Evolutionary conservation across 2,113 vertebrate genomes (phyloP).

Genomic region (Aplodontia rufa): DNA sequence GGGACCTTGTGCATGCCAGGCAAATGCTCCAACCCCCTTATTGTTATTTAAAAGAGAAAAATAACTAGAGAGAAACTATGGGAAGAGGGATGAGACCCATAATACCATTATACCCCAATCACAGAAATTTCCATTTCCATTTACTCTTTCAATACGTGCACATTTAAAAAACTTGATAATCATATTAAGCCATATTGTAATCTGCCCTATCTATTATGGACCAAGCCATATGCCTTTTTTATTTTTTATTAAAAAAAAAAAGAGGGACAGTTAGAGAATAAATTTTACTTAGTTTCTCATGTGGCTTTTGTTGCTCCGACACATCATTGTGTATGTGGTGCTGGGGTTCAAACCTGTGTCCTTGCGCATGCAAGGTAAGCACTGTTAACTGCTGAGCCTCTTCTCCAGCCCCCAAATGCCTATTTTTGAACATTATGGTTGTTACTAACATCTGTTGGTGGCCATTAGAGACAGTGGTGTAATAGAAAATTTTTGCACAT

Average conservation of each 20-base stretch:
- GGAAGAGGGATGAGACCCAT: neutral
- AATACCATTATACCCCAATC: neutral
- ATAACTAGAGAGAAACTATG: conserved; percentile 12
- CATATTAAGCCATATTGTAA: neutral
- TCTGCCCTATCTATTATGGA: neutral
- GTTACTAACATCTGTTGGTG: neutral
- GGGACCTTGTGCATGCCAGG: too few relatives aligned
- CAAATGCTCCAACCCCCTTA: too few relatives aligned
- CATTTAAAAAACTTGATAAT: neutral
- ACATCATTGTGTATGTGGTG: too few relatives aligned
- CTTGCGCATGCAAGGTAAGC: too few relatives aligned
- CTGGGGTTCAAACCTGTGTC: too few relatives aligned
- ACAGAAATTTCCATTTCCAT: neutral
- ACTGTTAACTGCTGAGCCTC: too few relatives aligned
- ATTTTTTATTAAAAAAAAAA: too few relatives aligned
- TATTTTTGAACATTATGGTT: neutral
- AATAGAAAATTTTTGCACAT: neutral
- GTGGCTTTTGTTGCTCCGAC: too few relatives aligned
- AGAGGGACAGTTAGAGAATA: too few relatives aligned
- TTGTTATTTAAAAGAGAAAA: conserved; percentile 29
- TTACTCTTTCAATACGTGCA: neutral
- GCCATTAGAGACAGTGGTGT: neutral
- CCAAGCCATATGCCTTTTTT: too few relatives aligned
- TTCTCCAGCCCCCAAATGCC: too few relatives aligned
- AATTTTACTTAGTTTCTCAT: too few relatives aligned